These are phyloP conservation scores for Sepioteuthis lessoniana DNA, from an alignment of 2,888 invertebrate genomes.

Conservation along the genomic window DNA sequence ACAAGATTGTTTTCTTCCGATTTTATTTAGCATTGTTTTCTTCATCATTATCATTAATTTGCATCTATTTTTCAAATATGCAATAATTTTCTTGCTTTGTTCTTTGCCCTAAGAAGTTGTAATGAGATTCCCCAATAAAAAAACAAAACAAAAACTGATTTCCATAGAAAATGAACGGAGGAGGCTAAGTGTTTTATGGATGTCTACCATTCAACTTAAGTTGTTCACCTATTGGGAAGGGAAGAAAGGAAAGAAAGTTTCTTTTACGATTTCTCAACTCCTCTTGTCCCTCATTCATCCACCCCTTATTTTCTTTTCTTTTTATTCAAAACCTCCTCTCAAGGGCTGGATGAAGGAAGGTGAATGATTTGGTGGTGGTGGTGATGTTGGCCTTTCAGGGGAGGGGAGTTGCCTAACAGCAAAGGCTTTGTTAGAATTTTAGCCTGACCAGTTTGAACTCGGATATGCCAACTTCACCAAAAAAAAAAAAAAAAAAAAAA, in stretches of 20 bases:
- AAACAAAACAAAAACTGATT: neutral
- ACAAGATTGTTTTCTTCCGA: no score
- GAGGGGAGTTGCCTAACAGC: neutral
- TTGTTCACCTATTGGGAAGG: neutral
- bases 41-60: no score
- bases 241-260: neutral
- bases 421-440: neutral
- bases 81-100: neutral
- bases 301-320: neutral
- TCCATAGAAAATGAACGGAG: neutral
- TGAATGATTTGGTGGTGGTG: no score
- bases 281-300: neutral
- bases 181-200: neutral
- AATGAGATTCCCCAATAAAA: constrained; percentile 15
- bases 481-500: neutral
- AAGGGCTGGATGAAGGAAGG: no score
- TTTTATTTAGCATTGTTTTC: no score
- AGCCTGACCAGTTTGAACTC: neutral
- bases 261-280: neutral
- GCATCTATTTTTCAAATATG: neutral
- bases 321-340: neutral
- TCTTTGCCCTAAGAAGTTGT: neutral
- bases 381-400: no score
- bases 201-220: neutral
- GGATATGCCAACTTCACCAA: neutral